phyloP scores from a whole-genome alignment of 1,140 invertebrate genomes.

The Meteorus sp. region DNA sequence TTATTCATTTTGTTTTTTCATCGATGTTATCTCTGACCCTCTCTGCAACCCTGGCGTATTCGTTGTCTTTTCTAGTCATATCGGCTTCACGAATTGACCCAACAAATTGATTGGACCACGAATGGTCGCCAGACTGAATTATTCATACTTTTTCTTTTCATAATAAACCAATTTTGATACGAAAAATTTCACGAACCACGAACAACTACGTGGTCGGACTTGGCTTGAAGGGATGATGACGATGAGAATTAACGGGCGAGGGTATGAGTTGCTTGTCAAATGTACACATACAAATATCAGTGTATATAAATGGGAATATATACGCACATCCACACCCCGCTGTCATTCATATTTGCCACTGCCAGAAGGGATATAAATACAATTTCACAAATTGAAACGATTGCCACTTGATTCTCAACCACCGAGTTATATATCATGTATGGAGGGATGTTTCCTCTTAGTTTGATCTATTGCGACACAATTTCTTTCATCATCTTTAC shows the following conservation, averaged over 20 bases:
- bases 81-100: too few relatives aligned
- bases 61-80: too few relatives aligned
- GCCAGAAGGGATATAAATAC: slow-evolving; percentile 9
- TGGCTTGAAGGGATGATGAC: background rate
- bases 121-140: slow-evolving; percentile 48
- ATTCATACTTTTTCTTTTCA: slow-evolving; percentile 50
- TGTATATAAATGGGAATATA: background rate
- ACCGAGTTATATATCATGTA: background rate
- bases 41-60: too few relatives aligned
- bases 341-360: background rate
- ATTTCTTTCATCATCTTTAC: background rate
- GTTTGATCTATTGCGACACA: background rate
- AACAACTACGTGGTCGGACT: slow-evolving; percentile 22
- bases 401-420: slow-evolving; percentile 15
- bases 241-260: slow-evolving; percentile 8
- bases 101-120: slow-evolving; percentile 52
- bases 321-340: background rate
- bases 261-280: background rate
- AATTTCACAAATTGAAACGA: slow-evolving; percentile 14
- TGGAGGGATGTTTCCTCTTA: background rate
- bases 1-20: too few relatives aligned
- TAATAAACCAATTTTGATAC: slow-evolving; percentile 44
- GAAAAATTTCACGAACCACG: slow-evolving; percentile 38
- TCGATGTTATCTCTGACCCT: too few relatives aligned
- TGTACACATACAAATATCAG: background rate